Evolutionary conservation across 1,140 invertebrate species (phyloP).

Genomic region (Cataglyphis hispanica): DNA sequence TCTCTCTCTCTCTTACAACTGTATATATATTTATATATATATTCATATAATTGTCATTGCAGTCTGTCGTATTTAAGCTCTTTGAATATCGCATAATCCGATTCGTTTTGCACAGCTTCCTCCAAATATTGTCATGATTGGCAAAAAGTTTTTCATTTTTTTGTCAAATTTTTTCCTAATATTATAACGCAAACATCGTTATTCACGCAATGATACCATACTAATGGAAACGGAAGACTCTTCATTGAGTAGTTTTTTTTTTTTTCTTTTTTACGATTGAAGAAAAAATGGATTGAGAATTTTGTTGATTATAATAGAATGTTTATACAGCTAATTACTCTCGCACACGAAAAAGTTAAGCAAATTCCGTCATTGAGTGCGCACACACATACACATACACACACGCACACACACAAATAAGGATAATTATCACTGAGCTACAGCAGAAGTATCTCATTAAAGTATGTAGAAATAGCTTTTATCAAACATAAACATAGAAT

Average conservation of each 20-base stretch:
- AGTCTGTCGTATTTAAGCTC: conserved; percentile 81
- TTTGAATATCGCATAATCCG: conserved; percentile 73
- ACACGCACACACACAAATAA: conserved; percentile 61
- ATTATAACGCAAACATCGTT: conserved; percentile 12
- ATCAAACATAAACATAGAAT: conserved; percentile 84
- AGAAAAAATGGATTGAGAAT: conserved; percentile 7
- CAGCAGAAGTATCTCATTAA: conserved; percentile 77
- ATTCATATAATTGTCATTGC: conserved; percentile 79
- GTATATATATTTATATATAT: conserved; percentile 59
- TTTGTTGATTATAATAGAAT: neutral
- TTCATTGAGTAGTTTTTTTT: neutral
- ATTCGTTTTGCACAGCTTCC: conserved; percentile 64
- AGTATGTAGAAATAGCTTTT: conserved; percentile 81
- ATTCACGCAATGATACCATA: conserved; percentile 15
- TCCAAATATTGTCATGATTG: conserved; percentile 80
- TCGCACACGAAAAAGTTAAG: conserved; percentile 39
- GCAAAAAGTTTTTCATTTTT: conserved; percentile 61
- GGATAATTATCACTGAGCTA: conserved; percentile 66
- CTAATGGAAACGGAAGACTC: conserved; percentile 65
- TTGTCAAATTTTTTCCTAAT: conserved; percentile 25
- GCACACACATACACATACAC: neutral
- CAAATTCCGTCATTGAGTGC: neutral
- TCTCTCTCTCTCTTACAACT: conserved; percentile 56
- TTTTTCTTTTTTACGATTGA: neutral
- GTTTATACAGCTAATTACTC: conserved; percentile 26